These are phyloP conservation scores for Chiroxiphia lanceolata DNA, from an alignment of 2,797 vertebrate species.

Conservation along the genomic window DNA sequence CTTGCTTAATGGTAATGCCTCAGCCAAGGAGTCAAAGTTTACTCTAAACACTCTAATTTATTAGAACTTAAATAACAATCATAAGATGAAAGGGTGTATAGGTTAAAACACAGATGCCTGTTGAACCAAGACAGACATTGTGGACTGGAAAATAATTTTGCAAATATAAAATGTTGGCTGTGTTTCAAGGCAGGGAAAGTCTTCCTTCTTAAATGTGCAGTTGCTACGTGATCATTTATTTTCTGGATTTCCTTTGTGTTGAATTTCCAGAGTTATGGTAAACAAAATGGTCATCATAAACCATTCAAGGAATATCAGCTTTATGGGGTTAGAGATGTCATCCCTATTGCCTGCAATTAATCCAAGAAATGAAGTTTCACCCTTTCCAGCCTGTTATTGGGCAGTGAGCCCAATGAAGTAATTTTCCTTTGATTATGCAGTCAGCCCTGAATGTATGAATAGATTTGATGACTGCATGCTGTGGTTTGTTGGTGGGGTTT, in stretches of 20 bases:
- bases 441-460: not conserved
- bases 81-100: not conserved
- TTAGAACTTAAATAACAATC: not conserved
- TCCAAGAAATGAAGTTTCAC: conserved; percentile 34
- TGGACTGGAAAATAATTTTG: not conserved
- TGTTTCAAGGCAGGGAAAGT: not conserved
- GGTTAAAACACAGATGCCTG: not conserved
- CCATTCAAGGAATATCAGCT: not conserved
- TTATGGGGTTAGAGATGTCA: conserved; percentile 17
- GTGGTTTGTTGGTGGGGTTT: not conserved
- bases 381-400: not conserved
- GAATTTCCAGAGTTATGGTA: not conserved
- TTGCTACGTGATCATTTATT: not conserved
- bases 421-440: conserved; percentile 53
- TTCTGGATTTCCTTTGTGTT: not conserved
- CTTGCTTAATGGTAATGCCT: not conserved
- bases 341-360: conserved; percentile 1
- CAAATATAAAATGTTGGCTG: not conserved
- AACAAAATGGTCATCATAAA: conserved; percentile 4
- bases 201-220: not conserved
- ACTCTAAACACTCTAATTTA: not conserved
- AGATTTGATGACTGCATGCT: conserved; percentile 34
- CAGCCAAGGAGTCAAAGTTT: not conserved
- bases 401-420: conserved; percentile 32
- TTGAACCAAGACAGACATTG: not conserved